Conservation (phyloP, 64 coral and sea anemone genomes). For the Exaiptasia diaphana region DNA sequence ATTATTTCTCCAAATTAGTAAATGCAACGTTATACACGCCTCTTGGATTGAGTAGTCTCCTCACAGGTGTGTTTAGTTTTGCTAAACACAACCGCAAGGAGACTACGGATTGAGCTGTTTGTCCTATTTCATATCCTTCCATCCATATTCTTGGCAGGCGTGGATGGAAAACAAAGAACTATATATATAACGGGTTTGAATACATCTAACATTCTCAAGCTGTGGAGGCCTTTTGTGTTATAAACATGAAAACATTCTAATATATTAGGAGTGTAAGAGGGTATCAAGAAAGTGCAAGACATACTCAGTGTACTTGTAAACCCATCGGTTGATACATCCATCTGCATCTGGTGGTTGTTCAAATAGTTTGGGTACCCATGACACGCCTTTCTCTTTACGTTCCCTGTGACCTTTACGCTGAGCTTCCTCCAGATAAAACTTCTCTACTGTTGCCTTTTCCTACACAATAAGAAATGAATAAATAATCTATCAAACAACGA, state of each 20-base stretch:
- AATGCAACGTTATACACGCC: not conserved
- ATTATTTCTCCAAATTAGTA: not conserved
- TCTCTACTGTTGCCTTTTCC: constrained; percentile 91
- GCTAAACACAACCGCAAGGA: too few relatives aligned
- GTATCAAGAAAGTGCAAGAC: too few relatives aligned
- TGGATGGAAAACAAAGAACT: not conserved
- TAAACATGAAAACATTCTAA: not conserved
- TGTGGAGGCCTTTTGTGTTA: too few relatives aligned
- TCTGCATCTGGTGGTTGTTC: constrained; percentile 78
- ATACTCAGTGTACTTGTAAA: constrained; percentile 96
- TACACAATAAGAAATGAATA: constrained; percentile 2
- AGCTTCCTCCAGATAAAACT: constrained; percentile 84
- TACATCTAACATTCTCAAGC: not conserved
- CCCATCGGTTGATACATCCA: constrained; percentile 81
- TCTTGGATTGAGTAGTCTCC: not conserved
- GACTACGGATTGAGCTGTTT: too few relatives aligned
- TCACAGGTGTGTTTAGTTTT: too few relatives aligned
- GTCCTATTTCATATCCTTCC: too few relatives aligned
- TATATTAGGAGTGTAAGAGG: not conserved
- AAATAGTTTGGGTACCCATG: constrained; percentile 88
- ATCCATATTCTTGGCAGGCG: too few relatives aligned
- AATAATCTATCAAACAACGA: not conserved
- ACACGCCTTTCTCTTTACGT: constrained; percentile 65
- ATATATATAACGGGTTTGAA: not conserved
- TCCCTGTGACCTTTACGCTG: constrained; percentile 81